A percentile compares a stretch with the other conserved stretches of the same genome.
phyloP scores from a whole-genome alignment of 1,140 invertebrate genomes.

The Charaxes varanes region DNA sequence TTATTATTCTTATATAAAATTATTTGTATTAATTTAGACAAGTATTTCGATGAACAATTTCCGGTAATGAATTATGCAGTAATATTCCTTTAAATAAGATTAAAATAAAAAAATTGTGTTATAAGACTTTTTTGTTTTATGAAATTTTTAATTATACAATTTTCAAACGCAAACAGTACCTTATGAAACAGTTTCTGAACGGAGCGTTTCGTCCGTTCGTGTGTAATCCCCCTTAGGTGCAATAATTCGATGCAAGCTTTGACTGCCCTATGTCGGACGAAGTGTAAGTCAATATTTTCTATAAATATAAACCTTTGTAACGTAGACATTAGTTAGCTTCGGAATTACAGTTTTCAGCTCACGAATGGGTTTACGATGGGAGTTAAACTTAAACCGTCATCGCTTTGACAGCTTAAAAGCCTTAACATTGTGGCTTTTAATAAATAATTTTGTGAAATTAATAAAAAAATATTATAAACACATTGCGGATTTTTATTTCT shows the following conservation, averaged over 20 bases:
- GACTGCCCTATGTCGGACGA: constrained; percentile 53
- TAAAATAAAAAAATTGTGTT: too few species aligned
- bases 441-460: constrained; percentile 73
- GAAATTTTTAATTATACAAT: too few species aligned
- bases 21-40: too few species aligned
- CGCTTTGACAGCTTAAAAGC: constrained; percentile 71
- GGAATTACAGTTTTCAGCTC: constrained; percentile 53
- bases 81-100: too few species aligned
- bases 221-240: constrained; percentile 23
- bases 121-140: too few species aligned
- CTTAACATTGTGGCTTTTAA: constrained; percentile 72
- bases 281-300: constrained; percentile 63
- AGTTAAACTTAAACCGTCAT: constrained; percentile 46
- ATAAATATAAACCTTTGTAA: constrained; percentile 61
- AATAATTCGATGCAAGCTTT: constrained; percentile 53
- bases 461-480: constrained; percentile 67
- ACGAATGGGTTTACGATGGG: constrained; percentile 38
- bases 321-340: constrained; percentile 66
- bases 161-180: too few species aligned
- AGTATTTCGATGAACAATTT: too few species aligned
- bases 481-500: too few species aligned
- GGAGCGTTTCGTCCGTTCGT: constrained; percentile 16
- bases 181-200: constrained; percentile 3
- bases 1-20: too few species aligned
- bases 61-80: too few species aligned